Evolutionary conservation across 2,888 invertebrate genomes (phyloP).

Genomic region (Eudemis profundana): DNA sequence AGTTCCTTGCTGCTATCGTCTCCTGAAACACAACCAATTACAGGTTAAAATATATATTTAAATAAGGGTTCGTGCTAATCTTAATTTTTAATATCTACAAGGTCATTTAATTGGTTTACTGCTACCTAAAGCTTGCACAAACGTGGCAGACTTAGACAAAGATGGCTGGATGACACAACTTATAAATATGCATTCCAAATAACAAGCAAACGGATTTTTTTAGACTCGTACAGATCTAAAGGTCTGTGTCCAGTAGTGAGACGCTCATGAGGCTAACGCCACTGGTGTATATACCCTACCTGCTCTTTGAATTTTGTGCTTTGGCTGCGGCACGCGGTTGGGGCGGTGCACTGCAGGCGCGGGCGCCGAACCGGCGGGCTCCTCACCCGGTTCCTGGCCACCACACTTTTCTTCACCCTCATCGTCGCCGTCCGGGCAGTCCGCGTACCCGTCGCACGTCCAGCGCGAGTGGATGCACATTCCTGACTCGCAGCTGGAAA

Average conservation of each 20-base stretch:
- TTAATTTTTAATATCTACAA: too few relatives aligned
- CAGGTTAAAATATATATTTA: neutral
- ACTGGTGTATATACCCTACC: neutral
- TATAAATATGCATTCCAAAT: too few relatives aligned
- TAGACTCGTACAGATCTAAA: too few relatives aligned
- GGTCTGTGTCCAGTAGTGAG: too few relatives aligned
- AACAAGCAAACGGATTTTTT: too few relatives aligned
- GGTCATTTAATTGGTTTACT: too few relatives aligned
- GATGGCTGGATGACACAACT: too few relatives aligned
- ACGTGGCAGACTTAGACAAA: too few relatives aligned
- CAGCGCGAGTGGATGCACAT: constrained; percentile 74
- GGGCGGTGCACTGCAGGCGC: constrained; percentile 70
- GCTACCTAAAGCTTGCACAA: too few relatives aligned
- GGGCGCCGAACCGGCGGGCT: constrained; percentile 74
- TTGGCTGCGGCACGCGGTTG: constrained; percentile 50
- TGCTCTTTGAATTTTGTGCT: neutral
- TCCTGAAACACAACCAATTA: constrained; percentile 59
- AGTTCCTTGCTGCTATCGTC: constrained; percentile 87
- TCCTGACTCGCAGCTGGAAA: constrained; percentile 69
- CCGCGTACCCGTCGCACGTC: constrained; percentile 80
- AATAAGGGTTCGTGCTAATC: too few relatives aligned
- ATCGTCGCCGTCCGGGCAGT: constrained; percentile 76
- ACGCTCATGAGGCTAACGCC: too few relatives aligned
- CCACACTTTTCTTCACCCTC: constrained; percentile 61
- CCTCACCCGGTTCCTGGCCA: constrained; percentile 64